Percentiles rank a stretch among this genome's conserved stretches.
Conservation (phyloP, 1,140 invertebrate species). For the Listronotus oregonensis region DNA sequence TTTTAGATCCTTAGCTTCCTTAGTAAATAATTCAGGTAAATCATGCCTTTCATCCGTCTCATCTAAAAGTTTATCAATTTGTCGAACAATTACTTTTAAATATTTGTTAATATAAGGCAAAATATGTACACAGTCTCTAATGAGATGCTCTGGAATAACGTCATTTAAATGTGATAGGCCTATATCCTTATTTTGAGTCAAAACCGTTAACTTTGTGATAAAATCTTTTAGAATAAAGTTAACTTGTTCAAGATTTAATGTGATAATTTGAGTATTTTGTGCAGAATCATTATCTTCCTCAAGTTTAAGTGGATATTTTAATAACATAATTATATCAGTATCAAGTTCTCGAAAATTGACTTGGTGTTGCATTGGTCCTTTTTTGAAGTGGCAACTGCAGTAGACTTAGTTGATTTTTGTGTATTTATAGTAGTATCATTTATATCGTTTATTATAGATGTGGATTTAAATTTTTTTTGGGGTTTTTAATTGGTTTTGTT, state of each 20-base stretch:
- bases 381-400: constrained; percentile 7
- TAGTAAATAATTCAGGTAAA: constrained; percentile 47
- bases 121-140: constrained; percentile 59
- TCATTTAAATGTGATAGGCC: constrained; percentile 42
- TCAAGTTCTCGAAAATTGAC: constrained; percentile 59
- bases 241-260: constrained; percentile 44
- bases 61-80: constrained; percentile 59
- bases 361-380: constrained; percentile 5
- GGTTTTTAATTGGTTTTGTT: constrained; percentile 46
- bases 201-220: constrained; percentile 53
- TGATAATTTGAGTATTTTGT: constrained; percentile 16
- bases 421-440: constrained; percentile 49
- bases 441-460: constrained; percentile 45
- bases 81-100: constrained; percentile 55
- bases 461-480: constrained; percentile 55
- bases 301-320: constrained; percentile 57
- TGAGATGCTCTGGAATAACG: constrained; percentile 53
- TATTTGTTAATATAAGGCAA: constrained; percentile 60
- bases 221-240: constrained; percentile 58
- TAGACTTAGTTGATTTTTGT: constrained; percentile 40
- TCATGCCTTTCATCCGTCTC: constrained; percentile 60
- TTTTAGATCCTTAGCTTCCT: constrained; percentile 60
- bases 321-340: constrained; percentile 58
- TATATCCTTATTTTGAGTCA: constrained; percentile 50
- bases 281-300: constrained; percentile 41